phyloP scores from a whole-genome alignment of 2,113 vertebrate species.

The Promerops cafer region DNA sequence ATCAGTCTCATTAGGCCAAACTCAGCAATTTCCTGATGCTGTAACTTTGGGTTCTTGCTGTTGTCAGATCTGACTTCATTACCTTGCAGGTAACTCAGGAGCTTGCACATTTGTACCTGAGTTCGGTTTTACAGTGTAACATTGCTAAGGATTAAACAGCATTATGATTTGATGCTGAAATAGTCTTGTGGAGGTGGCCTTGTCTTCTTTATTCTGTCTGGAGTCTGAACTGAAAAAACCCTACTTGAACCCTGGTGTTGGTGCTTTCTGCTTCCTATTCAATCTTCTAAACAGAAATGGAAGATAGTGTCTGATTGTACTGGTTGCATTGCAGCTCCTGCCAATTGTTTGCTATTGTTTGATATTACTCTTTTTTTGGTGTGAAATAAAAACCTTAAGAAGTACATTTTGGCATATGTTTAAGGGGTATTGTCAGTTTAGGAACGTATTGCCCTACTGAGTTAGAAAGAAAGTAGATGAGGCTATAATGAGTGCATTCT shows the following conservation, averaged over 20 bases:
- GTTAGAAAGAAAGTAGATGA: background rate
- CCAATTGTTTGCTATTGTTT: background rate
- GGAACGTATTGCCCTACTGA: background rate
- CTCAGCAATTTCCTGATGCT: background rate
- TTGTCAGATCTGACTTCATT: background rate
- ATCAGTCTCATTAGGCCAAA: background rate
- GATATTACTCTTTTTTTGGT: background rate
- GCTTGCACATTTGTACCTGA: background rate
- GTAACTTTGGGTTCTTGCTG: background rate
- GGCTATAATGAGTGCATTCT: background rate
- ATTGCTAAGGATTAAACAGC: background rate
- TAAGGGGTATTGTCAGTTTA: background rate
- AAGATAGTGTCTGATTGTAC: background rate
- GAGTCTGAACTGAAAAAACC: background rate
- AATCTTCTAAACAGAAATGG: background rate
- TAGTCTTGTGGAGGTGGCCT: background rate
- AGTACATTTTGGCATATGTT: background rate
- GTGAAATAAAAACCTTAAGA: background rate
- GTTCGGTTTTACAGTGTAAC: background rate
- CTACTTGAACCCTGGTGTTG: background rate
- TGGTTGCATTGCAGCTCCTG: background rate
- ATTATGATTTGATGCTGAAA: background rate
- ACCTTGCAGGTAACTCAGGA: background rate
- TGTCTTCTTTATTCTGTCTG: background rate
- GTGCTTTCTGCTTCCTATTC: background rate